Evolutionary conservation across 2,888 invertebrate genomes (phyloP).

Genomic region (Ectemnius continuus): DNA sequence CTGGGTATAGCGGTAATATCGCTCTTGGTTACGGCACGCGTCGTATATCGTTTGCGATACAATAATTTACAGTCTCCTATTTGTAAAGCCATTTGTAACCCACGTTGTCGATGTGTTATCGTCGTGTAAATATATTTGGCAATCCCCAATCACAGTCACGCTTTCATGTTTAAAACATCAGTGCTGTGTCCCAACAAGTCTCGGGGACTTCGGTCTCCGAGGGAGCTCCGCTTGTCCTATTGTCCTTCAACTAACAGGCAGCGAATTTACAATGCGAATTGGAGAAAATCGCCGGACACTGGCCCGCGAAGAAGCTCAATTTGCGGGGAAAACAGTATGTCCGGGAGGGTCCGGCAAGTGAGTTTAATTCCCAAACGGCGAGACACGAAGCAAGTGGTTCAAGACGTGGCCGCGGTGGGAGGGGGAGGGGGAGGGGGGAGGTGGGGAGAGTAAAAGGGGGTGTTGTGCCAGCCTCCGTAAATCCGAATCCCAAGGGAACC

Average conservation of each 20-base stretch:
- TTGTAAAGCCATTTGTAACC: background rate
- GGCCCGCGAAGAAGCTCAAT: slow-evolving; percentile 33
- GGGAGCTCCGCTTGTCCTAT: too few species aligned
- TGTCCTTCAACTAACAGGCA: too few species aligned
- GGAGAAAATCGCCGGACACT: slow-evolving; percentile 22
- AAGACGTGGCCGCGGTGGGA: slow-evolving; percentile 29
- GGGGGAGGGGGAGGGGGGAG: too few species aligned
- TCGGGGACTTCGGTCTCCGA: too few species aligned
- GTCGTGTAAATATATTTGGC: too few species aligned
- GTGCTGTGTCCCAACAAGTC: too few species aligned
- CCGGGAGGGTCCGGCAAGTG: slow-evolving; percentile 21
- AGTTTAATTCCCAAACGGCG: slow-evolving; percentile 49
- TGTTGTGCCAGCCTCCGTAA: slow-evolving; percentile 41
- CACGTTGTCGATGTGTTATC: too few species aligned
- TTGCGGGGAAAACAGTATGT: slow-evolving; percentile 43
- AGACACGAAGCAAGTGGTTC: slow-evolving; percentile 35
- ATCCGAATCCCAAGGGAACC: slow-evolving; percentile 37
- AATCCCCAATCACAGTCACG: too few species aligned
- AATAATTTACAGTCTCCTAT: slow-evolving; percentile 18
- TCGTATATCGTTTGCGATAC: slow-evolving; percentile 10
- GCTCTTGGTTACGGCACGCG: slow-evolving; percentile 34
- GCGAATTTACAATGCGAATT: slow-evolving; percentile 18
- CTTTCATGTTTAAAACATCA: too few species aligned
- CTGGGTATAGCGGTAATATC: slow-evolving; percentile 14
- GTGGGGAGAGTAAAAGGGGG: too few species aligned